Conservation (phyloP, 2,888 invertebrate genomes). For the Pachymerium ferrugineum region DNA sequence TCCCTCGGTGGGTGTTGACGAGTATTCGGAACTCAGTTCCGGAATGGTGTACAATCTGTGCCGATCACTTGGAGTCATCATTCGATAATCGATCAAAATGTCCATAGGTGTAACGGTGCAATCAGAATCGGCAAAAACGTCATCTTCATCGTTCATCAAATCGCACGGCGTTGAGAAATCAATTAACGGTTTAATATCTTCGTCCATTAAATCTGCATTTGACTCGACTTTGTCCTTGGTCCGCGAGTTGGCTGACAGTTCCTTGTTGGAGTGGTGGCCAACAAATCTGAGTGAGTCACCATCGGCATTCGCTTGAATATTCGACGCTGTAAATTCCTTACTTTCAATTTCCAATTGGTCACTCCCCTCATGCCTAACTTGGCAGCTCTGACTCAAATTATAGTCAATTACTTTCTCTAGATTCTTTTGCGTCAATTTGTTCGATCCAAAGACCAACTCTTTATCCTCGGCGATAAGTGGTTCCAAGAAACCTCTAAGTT, state of each 20-base stretch:
- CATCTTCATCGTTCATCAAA: constrained; percentile 11
- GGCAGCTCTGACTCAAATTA: background rate
- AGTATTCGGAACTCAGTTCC: constrained; percentile 32
- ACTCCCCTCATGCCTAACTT: constrained; percentile 1
- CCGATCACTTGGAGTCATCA: constrained; percentile 23
- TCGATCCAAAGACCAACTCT: background rate
- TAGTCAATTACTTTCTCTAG: no score
- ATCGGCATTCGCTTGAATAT: constrained; percentile 10
- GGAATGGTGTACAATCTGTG: constrained; percentile 33
- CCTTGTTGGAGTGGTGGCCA: constrained; percentile 5
- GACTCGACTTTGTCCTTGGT: background rate
- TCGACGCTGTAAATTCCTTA: background rate
- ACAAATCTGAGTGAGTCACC: background rate
- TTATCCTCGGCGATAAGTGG: background rate
- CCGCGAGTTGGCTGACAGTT: background rate
- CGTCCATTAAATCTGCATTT: background rate
- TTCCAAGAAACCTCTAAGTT: background rate
- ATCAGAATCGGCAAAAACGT: background rate
- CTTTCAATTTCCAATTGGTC: constrained; percentile 14
- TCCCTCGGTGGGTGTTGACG: constrained; percentile 31
- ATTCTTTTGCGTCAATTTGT: background rate
- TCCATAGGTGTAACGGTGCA: constrained; percentile 5
- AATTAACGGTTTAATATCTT: background rate
- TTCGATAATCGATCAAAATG: constrained; percentile 29
- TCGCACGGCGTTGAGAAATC: background rate